These are phyloP conservation scores for Trachelus tabidus DNA, from an alignment of 2,888 invertebrate genomes.

Conservation along the genomic window DNA sequence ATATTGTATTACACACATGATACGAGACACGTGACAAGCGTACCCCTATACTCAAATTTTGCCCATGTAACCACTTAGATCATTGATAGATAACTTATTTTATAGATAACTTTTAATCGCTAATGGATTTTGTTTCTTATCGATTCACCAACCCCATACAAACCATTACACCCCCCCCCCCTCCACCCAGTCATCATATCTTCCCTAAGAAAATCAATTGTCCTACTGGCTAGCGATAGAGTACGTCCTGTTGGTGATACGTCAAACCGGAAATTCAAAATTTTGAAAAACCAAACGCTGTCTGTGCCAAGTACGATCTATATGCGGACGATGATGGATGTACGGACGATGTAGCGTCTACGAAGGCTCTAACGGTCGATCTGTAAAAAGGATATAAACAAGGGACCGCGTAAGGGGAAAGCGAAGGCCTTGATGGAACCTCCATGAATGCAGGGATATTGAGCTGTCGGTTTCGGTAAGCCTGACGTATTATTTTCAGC, in stretches of 20 bases:
- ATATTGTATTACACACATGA: not conserved
- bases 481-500: constrained; percentile 53
- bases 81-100: too few relatives aligned
- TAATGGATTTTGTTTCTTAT: too few relatives aligned
- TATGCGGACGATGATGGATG: not conserved
- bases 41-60: not conserved
- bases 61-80: too few relatives aligned
- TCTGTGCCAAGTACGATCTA: not conserved
- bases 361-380: not conserved
- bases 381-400: not conserved
- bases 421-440: not conserved
- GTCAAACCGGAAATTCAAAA: not conserved
- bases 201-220: not conserved
- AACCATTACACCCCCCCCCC: too few relatives aligned
- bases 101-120: too few relatives aligned
- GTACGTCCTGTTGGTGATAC: not conserved
- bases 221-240: not conserved
- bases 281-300: not conserved
- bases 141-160: too few relatives aligned
- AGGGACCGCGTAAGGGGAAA: not conserved
- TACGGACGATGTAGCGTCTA: not conserved
- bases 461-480: constrained; percentile 42
- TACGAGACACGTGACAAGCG: too few relatives aligned
- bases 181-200: too few relatives aligned
- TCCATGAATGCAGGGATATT: not conserved